Percentiles rank a stretch among this genome's conserved stretches.
These are phyloP conservation scores for Lanistes nyassanus DNA, from an alignment of 1,140 invertebrate genomes.

Conservation along the genomic window DNA sequence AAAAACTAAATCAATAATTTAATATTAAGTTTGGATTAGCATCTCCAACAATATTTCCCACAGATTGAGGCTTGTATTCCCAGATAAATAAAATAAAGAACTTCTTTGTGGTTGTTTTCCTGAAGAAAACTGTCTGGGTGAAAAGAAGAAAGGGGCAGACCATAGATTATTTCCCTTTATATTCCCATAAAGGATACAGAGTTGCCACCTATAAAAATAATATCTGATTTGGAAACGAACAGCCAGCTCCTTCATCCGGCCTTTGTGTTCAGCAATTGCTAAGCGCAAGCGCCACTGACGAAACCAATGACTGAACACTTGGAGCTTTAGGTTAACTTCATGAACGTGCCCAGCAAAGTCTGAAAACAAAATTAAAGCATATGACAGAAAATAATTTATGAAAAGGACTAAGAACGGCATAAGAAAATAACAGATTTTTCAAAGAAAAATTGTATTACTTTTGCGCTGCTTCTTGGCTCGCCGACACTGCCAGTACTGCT, in stretches of 20 bases:
- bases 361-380: slow-evolving; percentile 25
- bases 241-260: slow-evolving; percentile 37
- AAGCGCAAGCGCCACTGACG: slow-evolving; percentile 30
- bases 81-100: neutral
- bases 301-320: slow-evolving; percentile 38
- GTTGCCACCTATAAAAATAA: slow-evolving; percentile 41
- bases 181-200: slow-evolving; percentile 46
- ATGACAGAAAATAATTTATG: neutral
- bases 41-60: too few relatives aligned
- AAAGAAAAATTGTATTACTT: slow-evolving; percentile 24
- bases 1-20: too few relatives aligned
- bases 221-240: slow-evolving; percentile 37
- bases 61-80: neutral
- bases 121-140: neutral
- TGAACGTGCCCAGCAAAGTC: slow-evolving; percentile 37
- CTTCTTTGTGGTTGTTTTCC: neutral
- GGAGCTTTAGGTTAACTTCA: slow-evolving; percentile 21
- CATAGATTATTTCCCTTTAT: too few relatives aligned
- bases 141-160: too few relatives aligned
- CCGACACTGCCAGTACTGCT: slow-evolving; percentile 29
- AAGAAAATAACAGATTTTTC: neutral
- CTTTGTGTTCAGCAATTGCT: slow-evolving; percentile 36
- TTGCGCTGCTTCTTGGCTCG: slow-evolving; percentile 35
- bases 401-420: neutral
- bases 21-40: too few relatives aligned